Conservation (phyloP, 2,797 vertebrate genomes). For the Danio kyathit region DNA sequence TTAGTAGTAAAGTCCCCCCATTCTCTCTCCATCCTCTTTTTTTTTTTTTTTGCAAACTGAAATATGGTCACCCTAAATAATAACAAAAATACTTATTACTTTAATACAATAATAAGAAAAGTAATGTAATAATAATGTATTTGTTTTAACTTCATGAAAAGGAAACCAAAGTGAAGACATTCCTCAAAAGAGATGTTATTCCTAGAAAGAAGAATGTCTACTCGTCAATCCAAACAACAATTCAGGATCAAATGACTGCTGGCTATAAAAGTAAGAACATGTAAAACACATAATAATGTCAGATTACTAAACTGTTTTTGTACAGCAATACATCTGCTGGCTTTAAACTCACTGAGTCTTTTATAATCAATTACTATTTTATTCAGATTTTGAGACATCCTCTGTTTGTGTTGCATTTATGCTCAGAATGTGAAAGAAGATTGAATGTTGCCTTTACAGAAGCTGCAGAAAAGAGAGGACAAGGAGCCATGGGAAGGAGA, state of each 20-base stretch:
- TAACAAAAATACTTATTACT: no score
- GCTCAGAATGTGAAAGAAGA: not conserved
- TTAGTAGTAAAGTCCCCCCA: no score
- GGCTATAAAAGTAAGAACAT: not conserved
- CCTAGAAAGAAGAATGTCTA: not conserved
- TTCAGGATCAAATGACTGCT: not conserved
- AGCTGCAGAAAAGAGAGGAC: not conserved
- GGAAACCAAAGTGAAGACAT: constrained; percentile 1
- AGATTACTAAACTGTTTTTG: not conserved
- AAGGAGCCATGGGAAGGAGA: not conserved
- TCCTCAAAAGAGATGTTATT: not conserved
- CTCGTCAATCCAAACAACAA: not conserved
- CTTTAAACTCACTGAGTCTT: no score
- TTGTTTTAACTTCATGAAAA: not conserved
- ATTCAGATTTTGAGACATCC: no score
- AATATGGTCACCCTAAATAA: no score
- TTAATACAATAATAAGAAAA: no score
- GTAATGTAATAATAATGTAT: not conserved
- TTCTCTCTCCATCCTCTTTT: no score
- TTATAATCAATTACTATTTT: no score
- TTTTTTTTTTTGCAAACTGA: no score
- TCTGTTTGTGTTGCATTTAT: not conserved
- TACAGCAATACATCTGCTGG: no score
- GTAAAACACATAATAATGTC: not conserved
- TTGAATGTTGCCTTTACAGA: not conserved